Evolutionary conservation across 92 coral and sea anemone species (phyloP), one percentile per base, ranked within the genome.

Genomic region (Epizoanthus stellaris): DNA sequence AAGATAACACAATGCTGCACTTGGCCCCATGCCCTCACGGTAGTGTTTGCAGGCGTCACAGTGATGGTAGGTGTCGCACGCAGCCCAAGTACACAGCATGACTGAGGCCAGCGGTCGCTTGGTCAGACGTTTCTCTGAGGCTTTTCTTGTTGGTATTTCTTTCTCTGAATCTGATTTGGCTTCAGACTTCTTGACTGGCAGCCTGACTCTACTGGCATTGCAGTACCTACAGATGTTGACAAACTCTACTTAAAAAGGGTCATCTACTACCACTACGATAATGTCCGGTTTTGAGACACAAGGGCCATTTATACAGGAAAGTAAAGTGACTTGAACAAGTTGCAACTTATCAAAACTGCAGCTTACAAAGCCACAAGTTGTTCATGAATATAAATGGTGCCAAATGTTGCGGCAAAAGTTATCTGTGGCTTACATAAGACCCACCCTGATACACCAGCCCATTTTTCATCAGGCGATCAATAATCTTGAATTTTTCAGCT

Each of bases 11-110:
- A 86, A 80, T 19, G 96, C 89, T 54, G 93, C 81, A 77, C 89
- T 92, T 1, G 98, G 93, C 9, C 96, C 98, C 88, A 95, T 73
- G 82, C 96, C 96, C 38, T 96, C 99, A 69, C 99, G 99, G 88
- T 94, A 96, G 57, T 82, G 87, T 64, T 94, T 96, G 87, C 99
- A 96, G 63, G 89, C 87, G 86, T 96, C 99, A 76, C 99, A 96
- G 81, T 96, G 99, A 67, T 96, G 99, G 62, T 94, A 96, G 0
- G 90, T 88, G 56, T 96, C 99, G 73, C 92, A 92, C 42, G 99
- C 96, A 0, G 94, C 90, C 93, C 91, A 92, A 4, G 83, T 64
- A 65, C 98, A 93, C 25, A 96, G 89, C 88, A 88, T 88, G 69
- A 96, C 87, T 13, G 98, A 94, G 21, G 94, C 91, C 71, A 89